A percentile compares a stretch with the other conserved stretches of the same genome.
Conservation (phyloP, 2,888 invertebrate species). For the Ornithoptera alexandrae region DNA sequence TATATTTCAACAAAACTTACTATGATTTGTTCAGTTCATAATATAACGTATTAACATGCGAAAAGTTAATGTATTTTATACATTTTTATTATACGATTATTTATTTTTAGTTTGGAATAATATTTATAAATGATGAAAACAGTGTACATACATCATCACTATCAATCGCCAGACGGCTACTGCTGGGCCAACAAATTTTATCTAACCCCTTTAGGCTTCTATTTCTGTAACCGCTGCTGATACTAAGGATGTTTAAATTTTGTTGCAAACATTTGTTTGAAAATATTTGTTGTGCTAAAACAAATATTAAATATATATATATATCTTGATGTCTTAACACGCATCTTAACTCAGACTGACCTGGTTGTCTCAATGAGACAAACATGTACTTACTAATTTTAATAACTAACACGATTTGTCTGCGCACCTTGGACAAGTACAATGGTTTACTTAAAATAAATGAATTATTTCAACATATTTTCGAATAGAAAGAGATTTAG, state of each 20-base stretch:
- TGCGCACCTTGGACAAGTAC: neutral
- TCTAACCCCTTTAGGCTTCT: neutral
- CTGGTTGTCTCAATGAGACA: slow-evolving; percentile 13
- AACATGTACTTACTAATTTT: neutral
- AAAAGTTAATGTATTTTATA: too few species aligned
- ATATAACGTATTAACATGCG: too few species aligned
- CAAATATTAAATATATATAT: slow-evolving; percentile 2
- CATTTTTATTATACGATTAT: too few species aligned
- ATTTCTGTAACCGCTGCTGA: neutral
- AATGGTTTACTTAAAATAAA: neutral
- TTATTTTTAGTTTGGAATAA: too few species aligned
- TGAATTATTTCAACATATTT: too few species aligned
- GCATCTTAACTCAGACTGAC: slow-evolving; percentile 5
- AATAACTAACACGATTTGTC: neutral
- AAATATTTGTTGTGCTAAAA: neutral
- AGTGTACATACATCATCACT: too few species aligned
- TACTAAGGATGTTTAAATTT: neutral
- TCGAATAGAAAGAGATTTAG: too few species aligned
- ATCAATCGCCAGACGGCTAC: too few species aligned
- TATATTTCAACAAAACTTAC: too few species aligned
- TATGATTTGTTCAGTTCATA: too few species aligned
- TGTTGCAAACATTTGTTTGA: slow-evolving; percentile 16
- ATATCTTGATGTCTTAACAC: slow-evolving; percentile 3
- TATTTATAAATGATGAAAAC: too few species aligned
- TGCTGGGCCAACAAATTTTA: neutral